A percentile compares a stretch with the other conserved stretches of the same genome.
Conservation (phyloP, 2,888 invertebrate species). For the Agrotis ipsilon region DNA sequence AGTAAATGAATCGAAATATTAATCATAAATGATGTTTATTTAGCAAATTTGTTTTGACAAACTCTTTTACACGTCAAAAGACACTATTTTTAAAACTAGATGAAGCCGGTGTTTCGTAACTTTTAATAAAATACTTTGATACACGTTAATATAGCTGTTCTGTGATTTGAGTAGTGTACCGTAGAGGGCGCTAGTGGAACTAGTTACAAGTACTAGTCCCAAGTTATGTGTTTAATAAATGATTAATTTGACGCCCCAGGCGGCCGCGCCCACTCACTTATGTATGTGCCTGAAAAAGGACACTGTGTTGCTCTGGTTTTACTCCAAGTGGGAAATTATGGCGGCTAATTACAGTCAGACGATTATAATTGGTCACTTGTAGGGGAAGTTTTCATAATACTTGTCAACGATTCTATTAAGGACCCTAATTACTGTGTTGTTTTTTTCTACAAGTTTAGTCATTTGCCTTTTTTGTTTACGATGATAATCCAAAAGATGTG, state of each 20-base stretch:
- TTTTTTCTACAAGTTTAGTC: neutral
- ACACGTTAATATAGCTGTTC: conserved; percentile 2
- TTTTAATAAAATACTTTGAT: neutral
- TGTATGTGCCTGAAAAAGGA: conserved; percentile 58
- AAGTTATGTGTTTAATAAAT: conserved; percentile 69
- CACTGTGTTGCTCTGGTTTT: conserved; percentile 24
- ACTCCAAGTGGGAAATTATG: conserved; percentile 17
- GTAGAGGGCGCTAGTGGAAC: conserved; percentile 45
- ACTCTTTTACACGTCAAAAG: too few species aligned
- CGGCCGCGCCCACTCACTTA: conserved; percentile 55
- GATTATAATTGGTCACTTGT: neutral
- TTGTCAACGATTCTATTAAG: neutral
- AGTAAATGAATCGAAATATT: too few species aligned
- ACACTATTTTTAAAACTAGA: too few species aligned
- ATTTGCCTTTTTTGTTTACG: too few species aligned
- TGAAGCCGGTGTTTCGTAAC: too few species aligned
- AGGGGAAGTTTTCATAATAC: neutral
- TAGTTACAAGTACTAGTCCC: conserved; percentile 58
- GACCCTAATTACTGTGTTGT: too few species aligned
- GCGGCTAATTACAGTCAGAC: conserved; percentile 22
- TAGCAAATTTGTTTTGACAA: too few species aligned
- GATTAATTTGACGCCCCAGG: conserved; percentile 68
- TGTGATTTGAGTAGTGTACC: conserved; percentile 39
- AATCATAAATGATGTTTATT: too few species aligned
- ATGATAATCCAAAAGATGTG: too few species aligned